Evolutionary conservation across 2,113 vertebrate genomes (phyloP), one percentile per base, ranked within the genome.

Genomic region (Cettia cetti): DNA sequence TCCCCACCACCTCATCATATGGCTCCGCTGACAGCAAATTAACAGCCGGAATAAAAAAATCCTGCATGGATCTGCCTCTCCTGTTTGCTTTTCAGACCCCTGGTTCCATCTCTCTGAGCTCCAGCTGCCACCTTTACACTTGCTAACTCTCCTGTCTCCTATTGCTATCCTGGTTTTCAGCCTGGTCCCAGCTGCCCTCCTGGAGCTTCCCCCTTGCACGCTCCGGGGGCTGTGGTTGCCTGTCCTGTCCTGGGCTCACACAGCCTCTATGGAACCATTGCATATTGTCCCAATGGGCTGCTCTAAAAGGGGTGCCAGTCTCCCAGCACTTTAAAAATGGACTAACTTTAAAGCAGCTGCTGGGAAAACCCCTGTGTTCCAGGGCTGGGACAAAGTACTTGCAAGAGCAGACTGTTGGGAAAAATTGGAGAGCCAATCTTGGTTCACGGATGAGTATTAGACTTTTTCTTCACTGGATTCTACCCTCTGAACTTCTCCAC

Each of bases 171-270:
- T 1, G 5, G 9, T 54, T 84, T 87, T 47, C 60, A 74, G 27
- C 20, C 59, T 45, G 33, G 13, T 82, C 17, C 40, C 64, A 74
- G 35, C 9, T 7, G 4, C 20, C 13, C 10, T 47, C 15, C 16
- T 19, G 0, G 0, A 44, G 33, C 49, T 64, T 44, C 4, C 24
- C n/a, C 11, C 9, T 80, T 64, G 53, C 24, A 61, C 8, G 1
- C 1, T 14, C 50, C 2, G 2, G 50, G 39, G 30, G 12, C 44
- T 53, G 44, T 37, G 16, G 30, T 31, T 33, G 20, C 44, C 74
- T 65, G 37, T 50, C 54, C 78, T 84, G 54, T 26, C 35, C 4
- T 44, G 21, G 12, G 35, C 31, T 65, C 47, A 23, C 2, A 3
- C 31, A 61, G 50, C 35, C 61, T 57, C 18, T 11, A 6, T 1